Percentiles rank a stretch among this genome's conserved stretches.
Conservation (phyloP, 1,140 invertebrate genomes). For the Temnothorax longispinosus region DNA sequence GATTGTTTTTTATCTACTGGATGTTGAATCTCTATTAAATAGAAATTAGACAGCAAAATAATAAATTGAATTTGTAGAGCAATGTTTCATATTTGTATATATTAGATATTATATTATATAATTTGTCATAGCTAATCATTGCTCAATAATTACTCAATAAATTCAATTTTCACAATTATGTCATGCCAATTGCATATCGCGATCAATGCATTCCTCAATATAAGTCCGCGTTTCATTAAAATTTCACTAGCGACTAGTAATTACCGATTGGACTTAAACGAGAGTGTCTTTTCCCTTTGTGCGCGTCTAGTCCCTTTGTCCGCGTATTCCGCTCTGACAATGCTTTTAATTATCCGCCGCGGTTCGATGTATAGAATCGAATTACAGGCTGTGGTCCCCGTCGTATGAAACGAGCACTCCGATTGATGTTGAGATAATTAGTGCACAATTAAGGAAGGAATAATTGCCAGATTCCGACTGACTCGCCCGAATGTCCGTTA, state of each 20-base stretch:
- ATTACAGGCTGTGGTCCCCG: slow-evolving; percentile 21
- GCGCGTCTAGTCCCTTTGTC: slow-evolving; percentile 15
- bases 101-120: slow-evolving; percentile 15
- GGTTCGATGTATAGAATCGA: slow-evolving; percentile 41
- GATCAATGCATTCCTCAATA: slow-evolving; percentile 18
- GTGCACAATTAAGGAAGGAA: slow-evolving; percentile 44
- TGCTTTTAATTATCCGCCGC: slow-evolving; percentile 70
- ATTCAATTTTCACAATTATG: not conserved
- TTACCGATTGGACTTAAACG: slow-evolving; percentile 57
- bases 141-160: not conserved
- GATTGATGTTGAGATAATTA: slow-evolving; percentile 51
- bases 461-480: slow-evolving; percentile 34
- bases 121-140: not conserved
- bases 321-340: slow-evolving; percentile 66
- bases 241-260: slow-evolving; percentile 65
- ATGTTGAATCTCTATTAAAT: not conserved
- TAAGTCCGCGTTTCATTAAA: slow-evolving; percentile 25
- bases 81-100: not conserved
- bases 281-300: slow-evolving; percentile 11
- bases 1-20: not conserved
- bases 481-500: not conserved
- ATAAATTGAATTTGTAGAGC: not conserved
- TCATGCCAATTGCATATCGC: not conserved
- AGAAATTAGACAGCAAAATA: not conserved
- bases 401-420: slow-evolving; percentile 15